Conservation (phyloP, 2,888 invertebrate species). For the Cantharis rufa region DNA sequence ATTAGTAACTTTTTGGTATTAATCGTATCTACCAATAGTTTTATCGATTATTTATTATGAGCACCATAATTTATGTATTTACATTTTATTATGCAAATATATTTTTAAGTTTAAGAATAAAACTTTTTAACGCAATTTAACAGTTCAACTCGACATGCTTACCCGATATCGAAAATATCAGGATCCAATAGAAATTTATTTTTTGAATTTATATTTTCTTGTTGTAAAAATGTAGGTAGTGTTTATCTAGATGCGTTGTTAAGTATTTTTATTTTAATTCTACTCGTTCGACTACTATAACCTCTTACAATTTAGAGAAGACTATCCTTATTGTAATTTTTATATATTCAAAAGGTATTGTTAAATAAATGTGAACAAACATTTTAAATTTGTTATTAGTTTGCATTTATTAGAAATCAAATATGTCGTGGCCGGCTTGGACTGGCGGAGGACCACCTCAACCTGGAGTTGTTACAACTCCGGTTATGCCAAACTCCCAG, state of each 20-base stretch:
- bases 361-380: background rate
- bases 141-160: too few relatives aligned
- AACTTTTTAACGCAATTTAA: too few relatives aligned
- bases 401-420: conserved; percentile 6
- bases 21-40: too few relatives aligned
- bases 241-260: background rate
- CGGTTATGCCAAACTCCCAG: conserved; percentile 39
- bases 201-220: background rate
- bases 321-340: background rate
- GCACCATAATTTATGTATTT: too few relatives aligned
- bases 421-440: conserved; percentile 54
- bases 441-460: conserved; percentile 31
- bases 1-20: too few relatives aligned
- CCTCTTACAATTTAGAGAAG: background rate
- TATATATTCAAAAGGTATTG: background rate
- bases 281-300: background rate
- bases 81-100: too few relatives aligned
- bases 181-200: background rate
- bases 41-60: too few relatives aligned
- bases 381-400: background rate
- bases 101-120: too few relatives aligned
- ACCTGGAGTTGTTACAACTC: conserved; percentile 24
- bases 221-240: background rate
- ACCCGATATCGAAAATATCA: too few relatives aligned
- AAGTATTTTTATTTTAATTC: background rate